Evolutionary conservation across 2,797 vertebrate species (phyloP), one percentile per base, ranked within the genome.

Genomic region (Pteropus rufus): DNA sequence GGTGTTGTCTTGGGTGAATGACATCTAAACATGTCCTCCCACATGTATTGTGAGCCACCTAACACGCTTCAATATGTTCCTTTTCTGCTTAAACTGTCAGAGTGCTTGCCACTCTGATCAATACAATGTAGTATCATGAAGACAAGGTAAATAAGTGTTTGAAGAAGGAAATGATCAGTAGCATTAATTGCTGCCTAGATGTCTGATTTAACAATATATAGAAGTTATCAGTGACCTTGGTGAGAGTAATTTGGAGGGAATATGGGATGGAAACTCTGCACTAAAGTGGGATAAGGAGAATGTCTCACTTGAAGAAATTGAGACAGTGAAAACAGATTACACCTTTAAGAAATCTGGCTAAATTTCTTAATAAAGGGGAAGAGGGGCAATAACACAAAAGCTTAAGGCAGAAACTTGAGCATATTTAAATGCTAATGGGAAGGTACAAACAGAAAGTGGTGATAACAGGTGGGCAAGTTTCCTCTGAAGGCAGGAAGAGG

Each of bases 131-230:
- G 34, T 60, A 26, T 49, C 44, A 65, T 70, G 34, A 94, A 94
- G 69, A 85, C 39, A 95, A 87, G 16, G 41, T 67, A 89, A 85
- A 73, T 58, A 73, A 77, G 52, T 23, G 16, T 70, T 72, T 87
- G 65, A 93, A 91, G 39, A 36, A 67, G 23, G 19, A 9, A 80
- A 2, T 54, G 18, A 91, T 49, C 49, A 73, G 49, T 36, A 86
- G 56, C 93, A 79, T 89, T 89, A 94, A 93, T 67, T 89, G 70
- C 46, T 82, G 80, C 49, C 62, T 85, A 89, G n/a, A 14, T 34
- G 19, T 36, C 49, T 87, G 49, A 72, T 80, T 72, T 93, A 88
- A 76, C 15, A 82, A 64, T 26, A 69, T 26, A 62, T 11, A 41
- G 21, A 95, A 69, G 54, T 39, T 65, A 52, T 58, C 19, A 10